Conservation (phyloP, 2,113 vertebrate genomes). For the Vimba vimba region DNA sequence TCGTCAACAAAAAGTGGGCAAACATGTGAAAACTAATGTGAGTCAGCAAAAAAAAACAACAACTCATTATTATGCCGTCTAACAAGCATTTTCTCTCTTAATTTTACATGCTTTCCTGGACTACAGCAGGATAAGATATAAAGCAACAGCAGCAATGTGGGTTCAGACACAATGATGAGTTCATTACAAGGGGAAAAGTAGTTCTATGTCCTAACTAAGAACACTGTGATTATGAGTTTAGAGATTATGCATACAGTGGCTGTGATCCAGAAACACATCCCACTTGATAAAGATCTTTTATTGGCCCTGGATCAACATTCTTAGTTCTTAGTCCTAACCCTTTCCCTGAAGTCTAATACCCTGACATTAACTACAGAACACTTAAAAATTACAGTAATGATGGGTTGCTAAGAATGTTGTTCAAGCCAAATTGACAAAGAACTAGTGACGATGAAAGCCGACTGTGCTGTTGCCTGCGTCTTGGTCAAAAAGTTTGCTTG, state of each 20-base stretch:
- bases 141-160: background rate
- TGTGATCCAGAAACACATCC: background rate
- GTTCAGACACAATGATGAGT: background rate
- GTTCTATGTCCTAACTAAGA: background rate
- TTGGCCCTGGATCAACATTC: background rate
- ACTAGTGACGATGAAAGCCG: too few species aligned
- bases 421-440: background rate
- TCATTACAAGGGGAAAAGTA: background rate
- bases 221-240: background rate
- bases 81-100: conserved; percentile 27
- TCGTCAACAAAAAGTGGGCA: background rate
- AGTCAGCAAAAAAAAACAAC: background rate
- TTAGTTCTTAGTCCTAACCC: background rate
- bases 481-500: background rate
- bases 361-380: background rate
- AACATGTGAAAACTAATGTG: background rate
- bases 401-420: background rate
- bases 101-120: background rate
- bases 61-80: conserved; percentile 31
- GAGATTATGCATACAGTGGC: background rate
- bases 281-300: background rate
- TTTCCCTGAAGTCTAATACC: background rate
- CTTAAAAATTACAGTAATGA: background rate
- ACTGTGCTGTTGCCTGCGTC: background rate
- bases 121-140: background rate